Conservation (phyloP, 2,888 invertebrate genomes). For the Calameuta pallipes region DNA sequence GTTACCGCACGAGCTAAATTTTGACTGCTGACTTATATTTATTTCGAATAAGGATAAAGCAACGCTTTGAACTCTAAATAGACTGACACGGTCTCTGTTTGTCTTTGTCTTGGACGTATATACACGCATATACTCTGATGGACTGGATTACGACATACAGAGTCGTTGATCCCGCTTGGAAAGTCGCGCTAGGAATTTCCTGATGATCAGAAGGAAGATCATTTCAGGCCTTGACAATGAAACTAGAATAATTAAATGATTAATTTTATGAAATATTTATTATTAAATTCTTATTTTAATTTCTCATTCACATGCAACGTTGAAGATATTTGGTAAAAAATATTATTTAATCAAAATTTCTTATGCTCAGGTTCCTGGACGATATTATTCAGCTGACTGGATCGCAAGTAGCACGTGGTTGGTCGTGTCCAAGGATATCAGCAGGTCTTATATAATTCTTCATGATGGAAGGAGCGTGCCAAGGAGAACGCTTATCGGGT, state of each 20-base stretch:
- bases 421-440: conserved; percentile 20
- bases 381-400: not conserved
- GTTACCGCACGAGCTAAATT: not conserved
- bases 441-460: conserved; percentile 24
- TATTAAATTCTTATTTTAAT: not conserved
- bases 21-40: not conserved
- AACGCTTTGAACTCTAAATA: not conserved
- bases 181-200: not conserved
- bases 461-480: conserved; percentile 38
- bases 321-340: too few species aligned
- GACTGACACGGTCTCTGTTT: not conserved
- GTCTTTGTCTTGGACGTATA: not conserved
- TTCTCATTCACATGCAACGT: too few species aligned
- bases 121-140: not conserved
- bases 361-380: not conserved
- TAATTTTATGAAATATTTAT: not conserved
- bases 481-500: conserved; percentile 25
- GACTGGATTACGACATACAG: conserved; percentile 5
- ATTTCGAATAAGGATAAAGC: not conserved
- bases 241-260: not conserved
- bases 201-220: not conserved
- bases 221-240: conserved; percentile 40
- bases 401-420: not conserved
- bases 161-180: conserved; percentile 36
- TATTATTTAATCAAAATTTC: too few species aligned